phyloP scores from a whole-genome alignment of 2,888 invertebrate genomes.

The Polydesmus complanatus region DNA sequence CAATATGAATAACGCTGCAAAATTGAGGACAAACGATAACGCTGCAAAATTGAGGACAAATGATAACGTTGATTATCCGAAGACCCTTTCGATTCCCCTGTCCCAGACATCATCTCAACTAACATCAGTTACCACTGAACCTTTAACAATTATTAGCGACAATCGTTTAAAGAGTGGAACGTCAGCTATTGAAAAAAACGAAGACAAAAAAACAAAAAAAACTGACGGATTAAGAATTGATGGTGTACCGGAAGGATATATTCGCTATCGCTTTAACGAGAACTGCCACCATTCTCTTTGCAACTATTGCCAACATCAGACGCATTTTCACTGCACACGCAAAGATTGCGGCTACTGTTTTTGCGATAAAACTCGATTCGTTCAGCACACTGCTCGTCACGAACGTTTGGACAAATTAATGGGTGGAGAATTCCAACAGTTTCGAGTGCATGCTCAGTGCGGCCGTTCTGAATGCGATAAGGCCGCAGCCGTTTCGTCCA shows the following conservation, averaged over 20 bases:
- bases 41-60: too few species aligned
- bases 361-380: constrained; percentile 87
- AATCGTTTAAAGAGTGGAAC: constrained; percentile 3
- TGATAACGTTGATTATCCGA: too few species aligned
- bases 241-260: constrained; percentile 75
- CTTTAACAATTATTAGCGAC: background rate
- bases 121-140: background rate
- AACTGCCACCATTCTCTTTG: constrained; percentile 81
- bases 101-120: constrained; percentile 28
- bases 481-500: constrained; percentile 42
- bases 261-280: constrained; percentile 77
- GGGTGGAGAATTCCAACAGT: constrained; percentile 91
- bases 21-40: too few species aligned
- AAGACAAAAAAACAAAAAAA: constrained; percentile 15
- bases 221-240: constrained; percentile 61
- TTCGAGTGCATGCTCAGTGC: constrained; percentile 77
- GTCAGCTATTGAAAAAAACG: background rate
- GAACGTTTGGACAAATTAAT: constrained; percentile 83
- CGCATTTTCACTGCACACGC: constrained; percentile 86
- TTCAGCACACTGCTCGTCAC: constrained; percentile 86
- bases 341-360: constrained; percentile 93
- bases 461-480: constrained; percentile 71
- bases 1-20: too few species aligned
- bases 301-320: constrained; percentile 84
- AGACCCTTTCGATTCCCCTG: too few species aligned